Conservation (phyloP, 2,797 vertebrate species). For the Ptychobarbus kaznakovi region DNA sequence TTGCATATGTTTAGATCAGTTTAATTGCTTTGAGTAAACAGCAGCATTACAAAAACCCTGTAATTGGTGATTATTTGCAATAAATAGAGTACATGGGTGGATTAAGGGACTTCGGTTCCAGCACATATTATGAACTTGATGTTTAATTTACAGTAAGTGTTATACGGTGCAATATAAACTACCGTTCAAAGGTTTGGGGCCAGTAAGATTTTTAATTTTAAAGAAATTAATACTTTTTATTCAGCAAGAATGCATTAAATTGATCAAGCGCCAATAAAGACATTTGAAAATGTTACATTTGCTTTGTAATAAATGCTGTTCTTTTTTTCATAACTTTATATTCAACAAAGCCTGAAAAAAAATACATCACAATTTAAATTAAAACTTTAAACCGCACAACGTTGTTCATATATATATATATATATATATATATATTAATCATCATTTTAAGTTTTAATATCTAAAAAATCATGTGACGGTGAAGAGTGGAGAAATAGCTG, state of each 20-base stretch:
- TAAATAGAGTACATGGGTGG: background rate
- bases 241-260: background rate
- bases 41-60: background rate
- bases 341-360: background rate
- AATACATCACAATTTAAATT: background rate
- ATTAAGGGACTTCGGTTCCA: background rate
- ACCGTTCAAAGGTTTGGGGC: background rate
- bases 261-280: background rate
- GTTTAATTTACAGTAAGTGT: background rate
- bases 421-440: too few relatives aligned
- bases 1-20: constrained; percentile 23
- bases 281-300: background rate
- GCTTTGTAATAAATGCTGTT: background rate
- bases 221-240: background rate
- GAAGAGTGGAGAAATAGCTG: background rate
- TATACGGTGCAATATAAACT: background rate
- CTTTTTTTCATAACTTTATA: background rate
- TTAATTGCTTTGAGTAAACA: constrained; percentile 17
- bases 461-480: background rate
- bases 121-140: background rate
- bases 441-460: background rate
- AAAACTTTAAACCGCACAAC: background rate
- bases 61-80: constrained; percentile 19
- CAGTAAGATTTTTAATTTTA: background rate
- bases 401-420: background rate